A percentile compares a stretch with the other conserved stretches of the same genome.
Evolutionary conservation across 2,797 vertebrate species (phyloP).

Genomic region (Chrysocyon brachyurus): DNA sequence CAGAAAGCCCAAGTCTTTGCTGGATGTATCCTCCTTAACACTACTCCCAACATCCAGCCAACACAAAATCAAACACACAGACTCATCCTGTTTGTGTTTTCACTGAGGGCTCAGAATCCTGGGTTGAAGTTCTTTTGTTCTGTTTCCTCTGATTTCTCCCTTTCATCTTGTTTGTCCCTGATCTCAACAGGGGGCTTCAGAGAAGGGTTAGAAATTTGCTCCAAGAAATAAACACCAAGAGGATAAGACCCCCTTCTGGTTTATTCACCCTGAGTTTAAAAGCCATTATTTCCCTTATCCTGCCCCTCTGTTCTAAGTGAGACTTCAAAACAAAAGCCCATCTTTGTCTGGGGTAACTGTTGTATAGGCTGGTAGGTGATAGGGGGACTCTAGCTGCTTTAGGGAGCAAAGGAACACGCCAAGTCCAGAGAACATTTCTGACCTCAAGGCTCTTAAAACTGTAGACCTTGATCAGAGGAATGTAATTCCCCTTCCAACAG

Average conservation of each 20-base stretch:
- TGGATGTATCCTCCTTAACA: conserved; percentile 31
- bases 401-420: neutral
- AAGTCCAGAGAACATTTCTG: conserved; percentile 34
- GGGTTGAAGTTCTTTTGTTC: conserved; percentile 67
- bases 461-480: neutral
- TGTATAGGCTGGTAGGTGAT: neutral
- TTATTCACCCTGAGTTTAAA: conserved; percentile 50
- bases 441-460: conserved; percentile 10
- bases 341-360: conserved; percentile 27
- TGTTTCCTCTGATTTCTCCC: conserved; percentile 66
- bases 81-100: conserved; percentile 74
- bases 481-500: neutral
- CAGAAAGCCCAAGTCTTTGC: neutral
- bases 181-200: conserved; percentile 60
- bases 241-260: conserved; percentile 47
- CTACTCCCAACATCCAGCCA: neutral
- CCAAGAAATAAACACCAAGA: conserved; percentile 72
- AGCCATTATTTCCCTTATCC: conserved; percentile 53
- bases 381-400: neutral
- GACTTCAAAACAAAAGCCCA: conserved; percentile 40
- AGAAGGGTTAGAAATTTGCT: conserved; percentile 57
- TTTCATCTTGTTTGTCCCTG: conserved; percentile 73
- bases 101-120: conserved; percentile 57
- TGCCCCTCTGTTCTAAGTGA: neutral
- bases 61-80: conserved; percentile 63